Evolutionary conservation across 2,888 invertebrate species (phyloP), one percentile per base, ranked within the genome.

Genomic region (Leptopilina myrica): DNA sequence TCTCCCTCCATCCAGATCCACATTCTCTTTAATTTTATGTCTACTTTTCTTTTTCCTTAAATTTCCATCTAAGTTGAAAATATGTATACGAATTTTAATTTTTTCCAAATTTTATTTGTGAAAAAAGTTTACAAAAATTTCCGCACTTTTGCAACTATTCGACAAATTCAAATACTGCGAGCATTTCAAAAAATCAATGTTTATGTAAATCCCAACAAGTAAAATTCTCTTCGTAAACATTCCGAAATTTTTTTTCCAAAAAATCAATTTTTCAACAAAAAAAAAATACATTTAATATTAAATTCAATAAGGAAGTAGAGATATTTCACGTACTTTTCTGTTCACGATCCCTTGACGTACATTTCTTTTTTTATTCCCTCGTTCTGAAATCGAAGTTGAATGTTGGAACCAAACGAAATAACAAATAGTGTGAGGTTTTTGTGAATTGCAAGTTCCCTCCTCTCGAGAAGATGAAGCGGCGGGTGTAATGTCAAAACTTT

Each of bases 401-500:
- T 73, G 8, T n/a, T n/a, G 33, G 56, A 33, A n/a, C 40, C n/a
- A 33, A 73, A 73, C 11, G 56, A 56, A 73, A 53, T 73, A 73
- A 56, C 73, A 73, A 73, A 73, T 73, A 73, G 53, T 56, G 40
- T 40, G 40, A 73, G 73, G 56, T n/a, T 56, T 40, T 56, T 53
- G 56, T n/a, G 53, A 56, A 53, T 40, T 33, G 73, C n/a, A 73
- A 73, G 73, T 73, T 73, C 73, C 56, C 73, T 33, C 73, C 14
- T 33, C 73, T 73, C 73, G 9, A 73, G 73, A 59, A 73, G 73
- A 73, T 59, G 73, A 56, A 73, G 73, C 53, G n/a, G 73, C 56
- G 73, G 69, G 73, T 73, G 73, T 53, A 59, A 73, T 56, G 73
- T 73, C 73, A 73, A 73, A 43, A 73, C 73, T 73, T 73, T 73